Evolutionary conservation across 2,797 vertebrate genomes (phyloP), one percentile per base, ranked within the genome.

Genomic region (Sparidentex hasta): DNA sequence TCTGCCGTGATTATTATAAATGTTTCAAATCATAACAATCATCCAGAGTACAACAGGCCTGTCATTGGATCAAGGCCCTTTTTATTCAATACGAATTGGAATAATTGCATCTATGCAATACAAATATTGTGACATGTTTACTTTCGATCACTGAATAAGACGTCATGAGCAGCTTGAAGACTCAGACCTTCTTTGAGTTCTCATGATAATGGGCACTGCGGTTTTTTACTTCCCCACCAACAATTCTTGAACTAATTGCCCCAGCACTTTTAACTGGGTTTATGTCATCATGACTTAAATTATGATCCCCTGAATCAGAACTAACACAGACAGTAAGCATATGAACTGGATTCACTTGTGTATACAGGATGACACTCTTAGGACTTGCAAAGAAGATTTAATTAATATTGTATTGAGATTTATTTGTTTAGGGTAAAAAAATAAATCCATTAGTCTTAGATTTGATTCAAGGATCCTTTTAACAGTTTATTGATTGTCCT

Each of bases 311-410:
- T 14, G 21, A 46, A 43, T 71, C 16, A 52, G 11, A 27, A 78
- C 65, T 71, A 70, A 83, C 14, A 1, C 17, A 55, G 13, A 46
- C 51, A 56, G 33, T 0, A 63, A 48, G 2, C 8, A 2, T 6
- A 13, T 1, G 48, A 69, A 74, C 87, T 90, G 88, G 87, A 87
- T 88, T 90, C n/a, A 52, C 17, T 64, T 5, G 63, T 78, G 80
- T 83, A 21, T 33, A 57, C 61, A 79, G 75, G 79, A 82, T 25
- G 81, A 65, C 38, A 13, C 0, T 13, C 1, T 61, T 41, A 46
- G 18, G 20, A n/a, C 11, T 9, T 16, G 1, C 33, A 52, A 18
- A 55, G 5, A 20, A 16, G 12, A 43, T 47, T 21, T 51, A 1
- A 25, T 70, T 58, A 4, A 21, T 59, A 38, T 65, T 20, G 7